Conservation (phyloP, 2,888 invertebrate genomes). For the Yponomeuta evonymella region DNA sequence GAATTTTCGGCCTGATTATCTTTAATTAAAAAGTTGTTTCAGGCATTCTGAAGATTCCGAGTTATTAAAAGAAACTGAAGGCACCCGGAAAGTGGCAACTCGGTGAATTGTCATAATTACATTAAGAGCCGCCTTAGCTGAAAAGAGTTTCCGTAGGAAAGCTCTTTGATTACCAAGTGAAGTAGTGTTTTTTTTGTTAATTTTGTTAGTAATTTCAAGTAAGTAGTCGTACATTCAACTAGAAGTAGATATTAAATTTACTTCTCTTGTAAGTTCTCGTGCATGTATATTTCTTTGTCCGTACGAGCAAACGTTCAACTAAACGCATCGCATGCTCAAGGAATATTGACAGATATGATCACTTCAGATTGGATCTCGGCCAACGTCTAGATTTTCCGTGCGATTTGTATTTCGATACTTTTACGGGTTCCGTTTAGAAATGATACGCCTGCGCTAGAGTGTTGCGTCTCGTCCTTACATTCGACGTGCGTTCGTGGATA, state of each 20-base stretch:
- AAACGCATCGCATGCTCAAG: slow-evolving; percentile 62
- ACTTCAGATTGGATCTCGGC: slow-evolving; percentile 69
- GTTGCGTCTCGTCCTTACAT: slow-evolving; percentile 52
- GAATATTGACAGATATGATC: slow-evolving; percentile 76
- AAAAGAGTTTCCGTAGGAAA: slow-evolving; percentile 14
- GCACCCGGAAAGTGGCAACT: slow-evolving; percentile 54
- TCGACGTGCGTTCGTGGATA: slow-evolving; percentile 58
- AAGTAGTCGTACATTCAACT: neutral
- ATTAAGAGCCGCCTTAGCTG: slow-evolving; percentile 39
- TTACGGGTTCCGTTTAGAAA: slow-evolving; percentile 68
- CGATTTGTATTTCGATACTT: slow-evolving; percentile 68
- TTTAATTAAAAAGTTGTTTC: slow-evolving; percentile 71
- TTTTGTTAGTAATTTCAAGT: no score
- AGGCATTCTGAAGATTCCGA: slow-evolving; percentile 55
- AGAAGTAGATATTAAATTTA: neutral
- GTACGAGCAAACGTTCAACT: neutral
- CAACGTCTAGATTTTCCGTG: slow-evolving; percentile 69
- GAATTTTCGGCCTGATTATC: slow-evolving; percentile 64
- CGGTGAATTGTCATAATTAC: slow-evolving; percentile 62
- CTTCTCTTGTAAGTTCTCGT: neutral
- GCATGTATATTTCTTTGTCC: neutral
- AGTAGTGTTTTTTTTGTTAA: neutral
- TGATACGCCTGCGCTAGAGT: slow-evolving; percentile 62
- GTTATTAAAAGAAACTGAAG: slow-evolving; percentile 66
- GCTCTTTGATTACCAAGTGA: neutral